These are phyloP conservation scores for Syncerus caffer DNA, from an alignment of 2,797 vertebrate genomes.

Conservation along the genomic window DNA sequence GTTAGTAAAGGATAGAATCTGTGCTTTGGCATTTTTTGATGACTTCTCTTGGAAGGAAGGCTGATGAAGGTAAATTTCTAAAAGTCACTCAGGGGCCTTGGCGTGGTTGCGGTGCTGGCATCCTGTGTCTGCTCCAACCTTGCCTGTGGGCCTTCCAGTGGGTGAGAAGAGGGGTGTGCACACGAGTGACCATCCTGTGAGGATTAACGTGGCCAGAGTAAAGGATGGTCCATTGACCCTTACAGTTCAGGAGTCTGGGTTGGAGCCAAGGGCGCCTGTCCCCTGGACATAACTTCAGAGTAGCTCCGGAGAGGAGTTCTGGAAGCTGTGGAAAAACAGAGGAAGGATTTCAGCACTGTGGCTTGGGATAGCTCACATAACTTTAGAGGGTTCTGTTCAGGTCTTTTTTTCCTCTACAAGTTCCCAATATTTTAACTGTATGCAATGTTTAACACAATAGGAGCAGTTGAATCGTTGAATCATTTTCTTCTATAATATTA, in stretches of 20 bases:
- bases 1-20: background rate
- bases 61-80: background rate
- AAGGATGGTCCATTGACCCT: constrained; percentile 75
- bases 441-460: background rate
- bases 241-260: constrained; percentile 94
- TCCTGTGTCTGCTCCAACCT: background rate
- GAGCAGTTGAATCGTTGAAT: background rate
- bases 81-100: background rate
- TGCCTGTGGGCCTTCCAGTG: constrained; percentile 27
- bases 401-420: background rate
- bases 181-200: constrained; percentile 60
- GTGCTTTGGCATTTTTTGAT: background rate
- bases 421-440: background rate
- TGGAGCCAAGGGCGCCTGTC: constrained; percentile 92
- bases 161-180: background rate
- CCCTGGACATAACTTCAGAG: constrained; percentile 82
- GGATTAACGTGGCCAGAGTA: background rate
- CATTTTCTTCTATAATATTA: background rate
- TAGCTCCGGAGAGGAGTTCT: constrained; percentile 78
- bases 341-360: background rate
- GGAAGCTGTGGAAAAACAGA: constrained; percentile 83
- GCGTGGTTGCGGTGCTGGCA: background rate
- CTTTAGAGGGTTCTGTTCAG: background rate
- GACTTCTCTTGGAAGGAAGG: background rate
- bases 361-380: background rate